A percentile compares a stretch with the other conserved stretches of the same genome.
phyloP scores from a whole-genome alignment of 2,797 vertebrate species.

The Dendrocincla fuliginosa region DNA sequence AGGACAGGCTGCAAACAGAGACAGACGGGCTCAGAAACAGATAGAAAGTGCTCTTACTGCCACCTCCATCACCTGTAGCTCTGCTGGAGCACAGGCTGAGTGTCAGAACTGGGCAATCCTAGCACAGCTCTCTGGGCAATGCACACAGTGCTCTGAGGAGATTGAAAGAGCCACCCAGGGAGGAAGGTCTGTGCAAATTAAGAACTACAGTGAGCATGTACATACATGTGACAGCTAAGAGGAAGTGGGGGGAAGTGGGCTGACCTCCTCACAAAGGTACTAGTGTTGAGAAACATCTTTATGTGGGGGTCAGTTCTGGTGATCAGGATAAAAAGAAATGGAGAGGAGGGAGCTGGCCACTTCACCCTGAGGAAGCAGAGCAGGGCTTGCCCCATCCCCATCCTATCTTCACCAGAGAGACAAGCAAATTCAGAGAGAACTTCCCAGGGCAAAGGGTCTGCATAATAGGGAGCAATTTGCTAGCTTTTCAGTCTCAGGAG shows the following conservation, averaged over 20 bases:
- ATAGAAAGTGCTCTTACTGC: not conserved
- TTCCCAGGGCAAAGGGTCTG: not conserved
- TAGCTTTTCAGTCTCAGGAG: not conserved
- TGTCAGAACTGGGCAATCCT: not conserved
- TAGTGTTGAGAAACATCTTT: not conserved
- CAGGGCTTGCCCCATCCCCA: not conserved
- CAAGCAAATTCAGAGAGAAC: not conserved
- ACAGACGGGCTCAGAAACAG: not conserved
- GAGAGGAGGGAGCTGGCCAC: not conserved
- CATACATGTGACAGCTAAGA: rapidly evolving
- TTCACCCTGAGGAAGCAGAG: not conserved
- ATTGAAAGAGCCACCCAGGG: not conserved
- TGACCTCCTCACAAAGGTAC: not conserved
- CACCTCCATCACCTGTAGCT: rapidly evolving
- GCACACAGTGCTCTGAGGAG: not conserved
- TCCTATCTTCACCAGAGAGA: not conserved
- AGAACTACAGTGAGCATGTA: not conserved
- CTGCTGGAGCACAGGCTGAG: not conserved
- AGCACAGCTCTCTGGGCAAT: not conserved
- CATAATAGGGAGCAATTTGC: not conserved
- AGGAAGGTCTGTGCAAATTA: not conserved
- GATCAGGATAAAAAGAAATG: not conserved
- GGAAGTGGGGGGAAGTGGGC: not conserved
- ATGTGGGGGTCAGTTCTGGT: not conserved
- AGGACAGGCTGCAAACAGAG: no score